Evolutionary conservation across 2,888 invertebrate genomes (phyloP).

Genomic region (Nematopogon swammerdamellus): DNA sequence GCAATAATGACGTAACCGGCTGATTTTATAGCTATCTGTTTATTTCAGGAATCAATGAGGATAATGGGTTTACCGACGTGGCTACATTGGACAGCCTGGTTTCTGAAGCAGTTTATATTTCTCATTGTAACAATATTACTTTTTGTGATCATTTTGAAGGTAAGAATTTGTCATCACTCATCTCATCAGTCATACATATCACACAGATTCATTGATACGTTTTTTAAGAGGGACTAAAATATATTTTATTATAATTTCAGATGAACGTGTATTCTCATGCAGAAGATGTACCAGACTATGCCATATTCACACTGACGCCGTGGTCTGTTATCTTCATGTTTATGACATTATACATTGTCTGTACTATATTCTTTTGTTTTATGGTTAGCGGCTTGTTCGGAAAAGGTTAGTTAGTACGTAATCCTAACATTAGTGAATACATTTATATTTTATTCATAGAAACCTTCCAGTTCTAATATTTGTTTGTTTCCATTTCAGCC

Average conservation of each 20-base stretch:
- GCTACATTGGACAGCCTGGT: constrained; percentile 87
- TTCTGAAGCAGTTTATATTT: constrained; percentile 70
- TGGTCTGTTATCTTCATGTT: constrained; percentile 67
- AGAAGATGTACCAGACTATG: constrained; percentile 42
- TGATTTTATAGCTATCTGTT: too few relatives aligned
- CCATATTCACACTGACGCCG: constrained; percentile 68
- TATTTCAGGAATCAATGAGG: constrained; percentile 80
- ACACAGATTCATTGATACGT: too few relatives aligned
- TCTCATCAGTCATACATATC: too few relatives aligned
- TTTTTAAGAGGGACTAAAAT: too few relatives aligned
- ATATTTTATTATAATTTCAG: constrained; percentile 17
- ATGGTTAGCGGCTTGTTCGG: constrained; percentile 77
- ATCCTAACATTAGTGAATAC: too few relatives aligned
- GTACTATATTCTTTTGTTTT: constrained; percentile 75
- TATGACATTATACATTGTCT: constrained; percentile 65
- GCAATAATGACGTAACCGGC: too few relatives aligned
- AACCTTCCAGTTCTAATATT: too few relatives aligned
- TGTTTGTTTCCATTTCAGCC: too few relatives aligned
- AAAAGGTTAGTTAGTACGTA: constrained; percentile 62
- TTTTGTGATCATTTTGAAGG: constrained; percentile 59
- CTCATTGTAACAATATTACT: constrained; percentile 58
- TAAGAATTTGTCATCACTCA: too few relatives aligned
- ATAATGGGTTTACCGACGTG: constrained; percentile 85
- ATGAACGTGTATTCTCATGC: constrained; percentile 49
- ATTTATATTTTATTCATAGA: too few relatives aligned